Conservation (phyloP, 2,888 invertebrate species). For the Neuroscelio doddi region DNA sequence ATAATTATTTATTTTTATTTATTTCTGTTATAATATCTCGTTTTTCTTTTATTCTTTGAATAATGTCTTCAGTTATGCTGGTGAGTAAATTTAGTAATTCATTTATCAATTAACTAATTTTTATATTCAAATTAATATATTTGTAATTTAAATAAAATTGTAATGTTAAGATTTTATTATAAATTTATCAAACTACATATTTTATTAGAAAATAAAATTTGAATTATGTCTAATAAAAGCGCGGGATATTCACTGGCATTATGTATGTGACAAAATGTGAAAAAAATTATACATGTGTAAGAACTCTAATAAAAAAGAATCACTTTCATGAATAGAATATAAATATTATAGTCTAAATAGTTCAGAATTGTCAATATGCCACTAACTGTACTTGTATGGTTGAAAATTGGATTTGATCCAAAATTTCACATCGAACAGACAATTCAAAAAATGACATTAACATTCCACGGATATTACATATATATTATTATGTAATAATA, state of each 20-base stretch:
- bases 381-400: conserved; percentile 64
- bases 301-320: too few relatives aligned
- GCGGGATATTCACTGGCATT: too few relatives aligned
- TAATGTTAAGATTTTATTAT: too few relatives aligned
- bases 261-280: too few relatives aligned
- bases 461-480: conserved; percentile 22
- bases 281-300: too few relatives aligned
- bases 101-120: not conserved
- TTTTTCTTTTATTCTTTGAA: conserved; percentile 29
- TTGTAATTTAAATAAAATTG: conserved; percentile 1
- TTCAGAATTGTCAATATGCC: conserved; percentile 61
- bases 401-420: conserved; percentile 62
- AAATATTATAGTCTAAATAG: too few relatives aligned
- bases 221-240: too few relatives aligned
- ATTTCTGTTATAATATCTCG: conserved; percentile 21
- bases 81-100: conserved; percentile 56
- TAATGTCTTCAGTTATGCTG: conserved; percentile 63
- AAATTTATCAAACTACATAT: too few relatives aligned
- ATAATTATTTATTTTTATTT: conserved; percentile 10
- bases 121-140: not conserved
- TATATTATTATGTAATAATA: not conserved
- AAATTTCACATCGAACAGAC: conserved; percentile 58
- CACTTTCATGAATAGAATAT: too few relatives aligned
- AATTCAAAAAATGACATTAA: conserved; percentile 46
- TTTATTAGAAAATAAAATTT: too few relatives aligned